Evolutionary conservation across 2,888 invertebrate species (phyloP).

Genomic region (Philereme transversata): DNA sequence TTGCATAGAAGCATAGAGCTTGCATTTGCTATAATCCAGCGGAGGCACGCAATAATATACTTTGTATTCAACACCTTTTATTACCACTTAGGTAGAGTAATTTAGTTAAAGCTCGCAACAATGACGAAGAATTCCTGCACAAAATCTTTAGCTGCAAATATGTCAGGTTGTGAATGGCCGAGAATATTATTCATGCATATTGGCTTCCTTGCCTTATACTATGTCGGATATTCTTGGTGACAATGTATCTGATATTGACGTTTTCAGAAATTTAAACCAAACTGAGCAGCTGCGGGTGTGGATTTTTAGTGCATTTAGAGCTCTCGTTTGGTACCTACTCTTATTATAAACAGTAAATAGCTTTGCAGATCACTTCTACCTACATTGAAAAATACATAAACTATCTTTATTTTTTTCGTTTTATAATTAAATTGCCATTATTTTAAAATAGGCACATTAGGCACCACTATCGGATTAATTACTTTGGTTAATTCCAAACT

Average conservation of each 20-base stretch:
- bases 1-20: conserved; percentile 16
- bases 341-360: too few species aligned
- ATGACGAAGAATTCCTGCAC: conserved; percentile 5
- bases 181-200: conserved; percentile 16
- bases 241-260: conserved; percentile 4
- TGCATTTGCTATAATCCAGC: conserved; percentile 22
- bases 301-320: too few species aligned
- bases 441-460: too few species aligned
- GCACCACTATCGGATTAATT: too few species aligned
- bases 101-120: conserved; percentile 17
- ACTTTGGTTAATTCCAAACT: conserved; percentile 2
- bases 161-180: conserved; percentile 10
- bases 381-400: too few species aligned
- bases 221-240: neutral
- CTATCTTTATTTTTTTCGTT: too few species aligned
- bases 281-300: neutral
- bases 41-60: conserved; percentile 18
- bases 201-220: conserved; percentile 9
- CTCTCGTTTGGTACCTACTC: too few species aligned
- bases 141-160: conserved; percentile 12
- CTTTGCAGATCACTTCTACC: too few species aligned
- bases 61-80: conserved; percentile 22
- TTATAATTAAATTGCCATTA: too few species aligned
- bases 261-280: conserved; percentile 9
- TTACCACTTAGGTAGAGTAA: conserved; percentile 14